Base-by-base conservation (phyloP, 2,797 vertebrate species). In the Garrulus glandarius region DNA sequence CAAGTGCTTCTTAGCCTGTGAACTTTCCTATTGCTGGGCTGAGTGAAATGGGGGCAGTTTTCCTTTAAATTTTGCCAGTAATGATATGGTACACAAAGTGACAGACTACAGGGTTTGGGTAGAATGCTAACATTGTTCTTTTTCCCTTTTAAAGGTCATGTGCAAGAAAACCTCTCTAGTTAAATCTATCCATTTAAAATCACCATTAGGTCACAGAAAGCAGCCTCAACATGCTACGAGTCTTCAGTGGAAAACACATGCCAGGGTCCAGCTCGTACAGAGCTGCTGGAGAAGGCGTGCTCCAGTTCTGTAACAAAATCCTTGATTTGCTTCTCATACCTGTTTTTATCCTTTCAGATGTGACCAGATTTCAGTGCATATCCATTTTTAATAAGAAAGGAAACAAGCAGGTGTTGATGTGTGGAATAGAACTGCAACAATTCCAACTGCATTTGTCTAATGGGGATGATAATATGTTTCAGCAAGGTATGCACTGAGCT, bases 71-170 rank as follows among this genome's bases (percentile, higher is more conserved):
- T 96, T 96, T 95, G 92, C 85, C n/a, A 46, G 86, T 93, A 94
- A 80, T 96, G 85, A 95, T 91, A 87, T 9, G 39, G 95, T 96
- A 94, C 87, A 97, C 96, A 95, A 97, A 93, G 82, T 95, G 95
- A 93, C 97, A 96, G 95, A 97, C 96, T 95, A 96, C 88, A 76
- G 93, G 92, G 96, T 96, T 95, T 96, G 96, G 94, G 81, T 92
- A 96, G 97, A 97, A 97, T 96, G 95, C 89, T 96, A 92, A 97
- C 96, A 94, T 98, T 97, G 97, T 89, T 97, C 96, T 97, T 96
- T 92, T 97, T 93, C 91, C 67, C 65, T 87, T 95, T 95, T 92
- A 97, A 97, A 98, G 97, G 97, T 97, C 95, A 90, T 69, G 77
- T 74, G 94, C 94, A 97, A 95, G 94, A 96, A 98, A 97, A 91